Percentiles rank a stretch among this genome's conserved stretches.
phyloP scores from a whole-genome alignment of 1,140 invertebrate species.

The Drosophila rhopaloa region DNA sequence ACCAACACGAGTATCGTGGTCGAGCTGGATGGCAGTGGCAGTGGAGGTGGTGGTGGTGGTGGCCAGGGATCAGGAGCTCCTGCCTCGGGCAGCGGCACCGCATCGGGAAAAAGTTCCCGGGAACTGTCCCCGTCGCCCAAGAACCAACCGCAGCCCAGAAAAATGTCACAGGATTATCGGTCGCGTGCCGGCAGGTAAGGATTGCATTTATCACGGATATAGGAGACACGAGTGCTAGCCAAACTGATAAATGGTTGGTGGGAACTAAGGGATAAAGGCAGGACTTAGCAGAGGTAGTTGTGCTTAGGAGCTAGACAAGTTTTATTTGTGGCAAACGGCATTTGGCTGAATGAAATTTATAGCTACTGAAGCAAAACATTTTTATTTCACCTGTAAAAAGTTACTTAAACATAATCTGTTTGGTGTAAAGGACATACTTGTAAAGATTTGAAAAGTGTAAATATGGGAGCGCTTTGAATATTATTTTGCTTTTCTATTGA shows the following conservation, averaged over 20 bases:
- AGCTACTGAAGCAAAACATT: not conserved
- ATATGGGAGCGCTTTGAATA: too few species aligned
- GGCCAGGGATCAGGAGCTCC: conserved; percentile 26
- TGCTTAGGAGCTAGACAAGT: conserved; percentile 6
- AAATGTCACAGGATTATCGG: conserved; percentile 83
- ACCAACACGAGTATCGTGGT: conserved; percentile 76
- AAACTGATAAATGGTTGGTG: conserved; percentile 21
- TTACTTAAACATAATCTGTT: not conserved
- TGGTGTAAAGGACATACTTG: too few species aligned
- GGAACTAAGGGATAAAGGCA: conserved; percentile 21
- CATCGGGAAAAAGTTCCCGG: conserved; percentile 77
- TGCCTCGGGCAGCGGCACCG: conserved; percentile 65
- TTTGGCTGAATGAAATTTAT: not conserved
- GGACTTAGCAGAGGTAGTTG: not conserved
- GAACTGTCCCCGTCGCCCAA: conserved; percentile 83
- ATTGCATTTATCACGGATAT: conserved; percentile 43
- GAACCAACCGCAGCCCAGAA: conserved; percentile 77
- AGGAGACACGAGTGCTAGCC: conserved; percentile 1
- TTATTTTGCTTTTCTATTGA: too few species aligned
- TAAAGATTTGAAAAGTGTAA: too few species aligned
- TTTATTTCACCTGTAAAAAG: too few species aligned
- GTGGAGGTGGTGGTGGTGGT: not conserved
- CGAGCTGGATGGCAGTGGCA: conserved; percentile 53
- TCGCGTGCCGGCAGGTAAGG: conserved; percentile 77
- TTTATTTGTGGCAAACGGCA: not conserved